Base-by-base conservation (phyloP, 1,140 invertebrate species). In the Brachionus rotundiformis region DNA sequence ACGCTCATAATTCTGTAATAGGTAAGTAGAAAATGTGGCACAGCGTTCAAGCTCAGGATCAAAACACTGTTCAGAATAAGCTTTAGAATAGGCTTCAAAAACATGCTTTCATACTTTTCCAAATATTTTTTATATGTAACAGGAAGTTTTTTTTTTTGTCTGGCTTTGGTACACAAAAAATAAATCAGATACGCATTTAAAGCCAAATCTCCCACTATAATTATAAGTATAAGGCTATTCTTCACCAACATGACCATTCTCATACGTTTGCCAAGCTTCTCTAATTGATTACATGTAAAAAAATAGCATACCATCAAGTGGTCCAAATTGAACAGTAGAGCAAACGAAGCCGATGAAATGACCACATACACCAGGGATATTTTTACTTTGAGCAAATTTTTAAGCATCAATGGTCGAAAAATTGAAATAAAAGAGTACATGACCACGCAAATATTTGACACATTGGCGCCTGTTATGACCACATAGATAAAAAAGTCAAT, bases 401-500 rank as follows among this genome's bases (percentile, higher is more conserved):
- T 68, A 5, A 68, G 16, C 7, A 16, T 3, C 13, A 19, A 19
- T n/a, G 63, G 63, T 19, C 27, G 0, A 33, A 68, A 68, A n/a
- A 68, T 19, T 4, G n/a, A n/a, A 31, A 68, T 16, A 16, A 16
- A 33, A 10, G 63, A 33, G n/a, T 33, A 33, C 6, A 68, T 19
- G 8, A 68, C 31, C n/a, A 33, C 10, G 2, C 23, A 31, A 3
- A 39, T 10, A 68, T 68, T 68, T 29, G 27, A 33, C 16, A 68
- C 10, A 68, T 68, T 68, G 1, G 63, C 63, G 6, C 11, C n/a
- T 33, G 63, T 68, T 31, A 68, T 68, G 19, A 39, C 6, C 3
- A 16, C 36, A 33, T 68, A 68, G n/a, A 33, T 31, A 4, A 68
- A 68, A 68, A 68, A 68, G 36, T 68, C 27, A n/a, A 68, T 33